Evolutionary conservation across 2,113 vertebrate species (phyloP), one percentile per base, ranked within the genome.

Genomic region (Lucifuga dentata): DNA sequence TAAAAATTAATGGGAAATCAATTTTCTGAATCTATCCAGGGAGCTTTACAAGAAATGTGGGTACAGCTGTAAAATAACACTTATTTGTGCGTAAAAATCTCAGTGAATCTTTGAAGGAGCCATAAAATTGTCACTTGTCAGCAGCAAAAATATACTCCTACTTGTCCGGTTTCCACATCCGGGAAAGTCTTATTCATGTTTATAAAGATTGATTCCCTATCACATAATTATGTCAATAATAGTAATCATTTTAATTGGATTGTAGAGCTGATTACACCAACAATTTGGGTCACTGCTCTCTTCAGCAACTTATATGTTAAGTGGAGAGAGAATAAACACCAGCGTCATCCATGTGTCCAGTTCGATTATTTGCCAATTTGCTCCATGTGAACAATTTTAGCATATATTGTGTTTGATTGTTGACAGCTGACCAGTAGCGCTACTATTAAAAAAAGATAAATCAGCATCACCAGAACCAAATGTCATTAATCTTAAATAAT

Each of bases 201-300:
- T 26, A 20, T 24, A 21, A 70, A 36, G 39, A 56, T 23, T 51
- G 10, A 56, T 48, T 68, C 29, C 35, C 53, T 39, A 43, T 10
- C 36, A 36, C 1, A 29, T 29, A 29, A 29, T 29, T 29, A 29
- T 35, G 48, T 6, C 13, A 11, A n/a, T 35, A 40, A 26, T 13
- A 56, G 21, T 26, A 33, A 24, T 10, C 51, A 5, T 8, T 10
- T 13, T 16, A 12, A 15, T 38, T 35, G 3, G 3, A 1, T 53
- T 67, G 21, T 36, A 43, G 19, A 15, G 23, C 3, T 29, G 16
- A 19, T 50, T 35, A 32, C 9, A 15, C 24, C 15, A 12, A 11
- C 17, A 23, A 29, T 33, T 11, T 60, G 26, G 26, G 23, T 63
- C 50, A 65, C 9, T 43, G 20, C 26, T 29, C 26, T 29, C 7